Conservation (phyloP, 2,113 vertebrate species). For the Atlantisia rogersi region DNA sequence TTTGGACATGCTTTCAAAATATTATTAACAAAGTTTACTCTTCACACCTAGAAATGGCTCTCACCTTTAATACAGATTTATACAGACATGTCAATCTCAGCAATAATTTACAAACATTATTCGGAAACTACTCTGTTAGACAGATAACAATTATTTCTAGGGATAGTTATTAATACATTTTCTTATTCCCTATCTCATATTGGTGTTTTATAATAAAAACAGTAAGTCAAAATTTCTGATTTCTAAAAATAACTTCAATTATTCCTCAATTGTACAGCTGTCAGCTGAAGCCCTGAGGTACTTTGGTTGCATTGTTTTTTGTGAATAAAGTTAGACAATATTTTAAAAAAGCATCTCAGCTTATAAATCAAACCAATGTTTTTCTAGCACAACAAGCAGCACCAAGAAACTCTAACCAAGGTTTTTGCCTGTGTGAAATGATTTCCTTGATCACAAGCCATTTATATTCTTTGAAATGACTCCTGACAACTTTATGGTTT, state of each 20-base stretch:
- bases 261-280: background rate
- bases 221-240: background rate
- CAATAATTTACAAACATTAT: background rate
- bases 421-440: background rate
- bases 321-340: background rate
- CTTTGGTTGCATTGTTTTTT: background rate
- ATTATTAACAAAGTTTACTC: background rate
- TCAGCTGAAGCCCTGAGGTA: background rate
- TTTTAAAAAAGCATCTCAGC: background rate
- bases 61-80: background rate
- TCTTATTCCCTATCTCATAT: background rate
- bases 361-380: background rate
- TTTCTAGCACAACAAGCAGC: background rate
- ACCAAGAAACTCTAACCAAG: background rate
- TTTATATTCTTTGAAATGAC: background rate
- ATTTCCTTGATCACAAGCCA: background rate
- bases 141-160: background rate
- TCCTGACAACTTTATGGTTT: background rate
- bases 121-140: background rate
- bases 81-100: background rate
- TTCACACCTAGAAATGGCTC: background rate
- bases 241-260: background rate
- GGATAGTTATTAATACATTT: background rate
- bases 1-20: background rate
- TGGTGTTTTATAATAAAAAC: background rate